phyloP scores from a whole-genome alignment of 2,888 invertebrate species.

The Brachycybe producta region DNA sequence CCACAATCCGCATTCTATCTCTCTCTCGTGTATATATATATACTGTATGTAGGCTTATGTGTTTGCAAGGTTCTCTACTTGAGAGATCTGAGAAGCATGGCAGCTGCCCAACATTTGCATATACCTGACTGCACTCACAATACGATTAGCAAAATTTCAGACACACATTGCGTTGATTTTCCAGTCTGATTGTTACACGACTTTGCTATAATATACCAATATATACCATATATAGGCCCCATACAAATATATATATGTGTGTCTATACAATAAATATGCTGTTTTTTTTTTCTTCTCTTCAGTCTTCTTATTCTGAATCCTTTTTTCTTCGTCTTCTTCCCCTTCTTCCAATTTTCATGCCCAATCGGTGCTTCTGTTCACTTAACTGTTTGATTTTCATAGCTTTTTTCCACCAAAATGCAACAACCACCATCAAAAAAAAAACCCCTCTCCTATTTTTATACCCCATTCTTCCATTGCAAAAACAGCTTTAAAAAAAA shows the following conservation, averaged over 20 bases:
- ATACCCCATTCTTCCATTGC: too few relatives aligned
- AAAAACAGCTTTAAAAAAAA: too few relatives aligned
- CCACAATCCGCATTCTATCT: too few relatives aligned
- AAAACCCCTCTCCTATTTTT: neutral
- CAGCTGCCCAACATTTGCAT: constrained; percentile 21
- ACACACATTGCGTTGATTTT: constrained; percentile 21
- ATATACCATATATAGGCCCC: too few relatives aligned
- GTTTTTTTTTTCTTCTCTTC: too few relatives aligned
- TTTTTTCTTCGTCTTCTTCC: neutral
- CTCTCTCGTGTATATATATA: too few relatives aligned
- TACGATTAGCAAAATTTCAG: constrained; percentile 21
- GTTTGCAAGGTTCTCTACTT: too few relatives aligned
- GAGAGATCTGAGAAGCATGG: constrained; percentile 19
- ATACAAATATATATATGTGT: too few relatives aligned
- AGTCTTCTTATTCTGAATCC: constrained; percentile 6
- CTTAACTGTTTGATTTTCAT: constrained; percentile 21
- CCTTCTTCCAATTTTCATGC: constrained; percentile 18
- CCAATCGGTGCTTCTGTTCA: constrained; percentile 22
- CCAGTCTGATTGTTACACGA: constrained; percentile 19
- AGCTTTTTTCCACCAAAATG: neutral
- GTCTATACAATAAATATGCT: too few relatives aligned
- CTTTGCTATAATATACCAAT: too few relatives aligned
- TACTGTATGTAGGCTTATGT: too few relatives aligned
- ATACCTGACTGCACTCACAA: constrained; percentile 20
- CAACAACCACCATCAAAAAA: neutral